Base-by-base conservation (phyloP, 1,140 invertebrate genomes). In the Lepidotrigona ventralis region DNA sequence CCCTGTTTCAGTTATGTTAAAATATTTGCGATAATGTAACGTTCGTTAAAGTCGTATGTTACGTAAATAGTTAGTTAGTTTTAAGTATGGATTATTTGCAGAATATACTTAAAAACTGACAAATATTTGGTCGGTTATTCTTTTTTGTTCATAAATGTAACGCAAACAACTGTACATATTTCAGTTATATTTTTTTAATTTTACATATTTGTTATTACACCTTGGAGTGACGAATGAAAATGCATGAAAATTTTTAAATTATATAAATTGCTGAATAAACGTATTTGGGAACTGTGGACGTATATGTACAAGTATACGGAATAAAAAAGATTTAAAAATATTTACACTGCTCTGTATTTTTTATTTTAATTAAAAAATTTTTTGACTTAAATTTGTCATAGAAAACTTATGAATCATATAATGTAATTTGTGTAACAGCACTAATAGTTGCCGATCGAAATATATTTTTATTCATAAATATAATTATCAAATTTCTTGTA, bases 1-100 rank as follows among this genome's bases (percentile, higher is more conserved):
- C 15, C 19, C 3, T 15, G 19, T 15, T 63, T 21, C 21, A 46
- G 8, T 17, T 29, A 6, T 46, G 29, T 77, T 26, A 19, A 23
- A 68, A 53, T 78, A 68, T 66, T 75, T 1, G 9, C n/a, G 46
- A 23, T 26, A 39, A 17, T 11, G 5, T 46, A 70, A 26, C 21
- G 4, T 23, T 71, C n/a, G 26, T n/a, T 56, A 69, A 33, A 21
- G 33, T 69, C n/a, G n/a, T n/a, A 51, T 71, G 46, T 71, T 53
- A 51, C 46, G 15, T 26, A 71, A 54, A 54, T 33, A 78, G 53
- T 68, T 78, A 78, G 29, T 68, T 53, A 14, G 15, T 39, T 78
- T 54, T 1, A 14, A 78, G 8, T 12, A 29, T 39, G 53, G 26
- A 79, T 33, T 33, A 70, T 69, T 68, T 68, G 19, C 5, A 66